Percentiles rank a stretch among this genome's conserved stretches.
Conservation (phyloP, 2,113 vertebrate species). For the human (Homo sapiens) region DNA sequence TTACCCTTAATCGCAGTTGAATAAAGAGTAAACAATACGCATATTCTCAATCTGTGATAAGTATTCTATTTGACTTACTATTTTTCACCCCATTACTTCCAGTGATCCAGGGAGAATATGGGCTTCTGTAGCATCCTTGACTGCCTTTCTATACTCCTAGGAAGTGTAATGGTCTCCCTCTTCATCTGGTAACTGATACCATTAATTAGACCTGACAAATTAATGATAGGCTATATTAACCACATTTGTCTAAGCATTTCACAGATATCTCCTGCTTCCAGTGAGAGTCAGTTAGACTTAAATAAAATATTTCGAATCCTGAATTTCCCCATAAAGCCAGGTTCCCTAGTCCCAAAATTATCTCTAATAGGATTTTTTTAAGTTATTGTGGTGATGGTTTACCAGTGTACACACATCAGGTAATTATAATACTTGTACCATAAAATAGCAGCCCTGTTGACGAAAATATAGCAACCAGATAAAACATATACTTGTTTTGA, state of each 20-base stretch:
- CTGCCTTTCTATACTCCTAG: neutral
- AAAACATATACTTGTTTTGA: neutral
- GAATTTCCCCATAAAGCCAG: neutral
- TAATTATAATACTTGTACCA: neutral
- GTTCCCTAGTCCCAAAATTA: slow-evolving; percentile 5
- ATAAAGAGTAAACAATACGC: neutral
- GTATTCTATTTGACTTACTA: neutral
- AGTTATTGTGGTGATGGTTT: neutral
- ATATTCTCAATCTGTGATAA: neutral
- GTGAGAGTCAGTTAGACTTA: slow-evolving; percentile 25
- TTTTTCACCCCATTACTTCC: slow-evolving; percentile 32
- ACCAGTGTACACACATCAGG: neutral
- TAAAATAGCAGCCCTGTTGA: neutral
- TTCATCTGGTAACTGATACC: slow-evolving; percentile 65
- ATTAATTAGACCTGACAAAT: slow-evolving; percentile 78
- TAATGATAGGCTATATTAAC: slow-evolving; percentile 71
- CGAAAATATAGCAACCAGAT: neutral
- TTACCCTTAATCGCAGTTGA: neutral
- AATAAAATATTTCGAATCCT: slow-evolving; percentile 44
- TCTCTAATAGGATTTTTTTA: neutral
- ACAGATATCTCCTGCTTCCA: slow-evolving; percentile 44
- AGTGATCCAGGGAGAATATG: slow-evolving; percentile 9
- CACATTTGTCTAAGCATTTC: slow-evolving; percentile 64
- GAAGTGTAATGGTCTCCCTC: slow-evolving; percentile 48
- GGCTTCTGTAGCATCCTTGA: neutral